Evolutionary conservation across 1,140 invertebrate species (phyloP).

Genomic region (Drosophila tristis): DNA sequence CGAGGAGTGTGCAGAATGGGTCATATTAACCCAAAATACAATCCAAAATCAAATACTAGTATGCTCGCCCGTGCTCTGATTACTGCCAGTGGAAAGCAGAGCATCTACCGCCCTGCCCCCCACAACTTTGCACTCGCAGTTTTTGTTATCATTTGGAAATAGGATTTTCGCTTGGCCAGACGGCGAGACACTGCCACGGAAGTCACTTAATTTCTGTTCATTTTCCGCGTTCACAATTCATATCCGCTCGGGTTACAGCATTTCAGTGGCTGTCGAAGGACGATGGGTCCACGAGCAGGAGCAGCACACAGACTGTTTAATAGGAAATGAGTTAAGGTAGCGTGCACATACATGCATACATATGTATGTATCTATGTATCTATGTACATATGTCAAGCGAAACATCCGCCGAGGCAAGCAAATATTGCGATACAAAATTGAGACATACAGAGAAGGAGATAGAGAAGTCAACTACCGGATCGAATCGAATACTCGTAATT

Average conservation of each 20-base stretch:
- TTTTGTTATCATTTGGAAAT: constrained; percentile 47
- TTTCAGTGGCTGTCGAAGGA: constrained; percentile 42
- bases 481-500: constrained; percentile 20
- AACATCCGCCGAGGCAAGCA: neutral
- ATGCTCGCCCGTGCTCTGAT: no score
- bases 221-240: constrained; percentile 77
- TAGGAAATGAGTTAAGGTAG: constrained; percentile 40
- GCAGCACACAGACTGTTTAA: constrained; percentile 14
- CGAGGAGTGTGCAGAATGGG: no score
- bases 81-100: no score
- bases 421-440: no score
- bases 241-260: constrained; percentile 63
- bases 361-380: neutral
- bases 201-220: constrained; percentile 80
- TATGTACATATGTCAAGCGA: neutral
- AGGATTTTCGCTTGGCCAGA: constrained; percentile 67
- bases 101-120: no score
- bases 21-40: no score
- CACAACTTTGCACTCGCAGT: no score
- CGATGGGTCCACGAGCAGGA: constrained; percentile 16
- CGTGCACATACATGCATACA: neutral
- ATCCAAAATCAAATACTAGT: no score
- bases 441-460: no score
- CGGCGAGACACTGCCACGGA: constrained; percentile 78
- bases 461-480: constrained; percentile 18